Base-by-base conservation (phyloP, 1,140 invertebrate genomes). In the Drosophila sproati region DNA sequence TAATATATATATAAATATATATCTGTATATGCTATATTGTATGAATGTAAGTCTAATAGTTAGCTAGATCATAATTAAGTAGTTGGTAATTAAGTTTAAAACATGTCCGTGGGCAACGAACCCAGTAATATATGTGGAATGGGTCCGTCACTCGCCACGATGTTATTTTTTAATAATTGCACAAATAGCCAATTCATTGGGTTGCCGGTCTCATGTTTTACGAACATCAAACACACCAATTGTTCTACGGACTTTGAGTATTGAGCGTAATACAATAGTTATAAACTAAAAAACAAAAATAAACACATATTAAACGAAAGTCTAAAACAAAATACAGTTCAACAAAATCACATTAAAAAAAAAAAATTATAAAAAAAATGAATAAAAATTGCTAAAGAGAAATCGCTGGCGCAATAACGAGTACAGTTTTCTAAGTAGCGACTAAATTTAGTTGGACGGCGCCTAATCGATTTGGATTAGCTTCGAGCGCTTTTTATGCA, bases 101-200 rank as follows among this genome's bases (percentile, higher is more conserved):
- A 83, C 77, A 78, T 72, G 57, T 56, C 55, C 60, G 62, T 43
- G 80, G 73, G 48, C 64, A 62, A 56, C 55, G 29, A 51, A 20
- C 20, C 20, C 20, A 20, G 20, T 20, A 20, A 20, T 20, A 20
- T 20, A 20, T 20, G 20, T 20, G 20, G 20, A 20, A 66, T 31
- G 31, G 66, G 43, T 31, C 29, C 31, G 31, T 10, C 31, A 39
- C 35, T 54, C 29, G 5, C 39, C 39, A n/a, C n/a, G 45, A 20
- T 41, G 29, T 37, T 56, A 5, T 56, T n/a, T 55, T 39, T 67
- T 68, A 66, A 85, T 73, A 80, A 89, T 89, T 89, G 85, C 85
- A 89, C 85, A 89, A 90, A 56, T 89, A 90, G 85, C 85, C 85
- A 89, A 90, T 89, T 69, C 61, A 71, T 89, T 71, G 87, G 77